phyloP scores from a whole-genome alignment of 2,113 vertebrate genomes.

The Gallinago jamesoni region DNA sequence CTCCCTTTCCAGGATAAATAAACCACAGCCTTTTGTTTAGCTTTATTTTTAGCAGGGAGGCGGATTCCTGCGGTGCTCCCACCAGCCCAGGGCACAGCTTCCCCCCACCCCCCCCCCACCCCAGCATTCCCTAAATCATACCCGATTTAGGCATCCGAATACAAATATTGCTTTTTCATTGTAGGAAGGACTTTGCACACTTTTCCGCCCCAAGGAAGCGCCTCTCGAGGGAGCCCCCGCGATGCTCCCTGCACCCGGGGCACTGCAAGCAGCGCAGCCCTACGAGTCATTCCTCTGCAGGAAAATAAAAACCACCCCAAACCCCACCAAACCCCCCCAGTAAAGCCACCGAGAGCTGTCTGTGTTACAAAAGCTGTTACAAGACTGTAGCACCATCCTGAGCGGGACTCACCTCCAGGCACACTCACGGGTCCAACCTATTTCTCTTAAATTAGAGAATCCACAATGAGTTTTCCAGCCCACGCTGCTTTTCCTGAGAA shows the following conservation, averaged over 20 bases:
- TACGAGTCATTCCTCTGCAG: background rate
- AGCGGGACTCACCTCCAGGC: background rate
- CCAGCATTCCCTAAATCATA: accelerated
- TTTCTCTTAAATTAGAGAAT: too few relatives aligned
- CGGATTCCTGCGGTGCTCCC: background rate
- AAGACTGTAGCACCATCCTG: background rate
- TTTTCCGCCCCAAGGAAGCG: background rate
- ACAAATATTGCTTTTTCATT: background rate
- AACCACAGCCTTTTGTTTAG: too few relatives aligned
- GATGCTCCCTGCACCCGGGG: accelerated
- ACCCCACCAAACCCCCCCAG: background rate
- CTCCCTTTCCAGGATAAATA: conserved; percentile 26
- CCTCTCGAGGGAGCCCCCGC: background rate
- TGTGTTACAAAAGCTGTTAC: background rate
- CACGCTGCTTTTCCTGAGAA: background rate
- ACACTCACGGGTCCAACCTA: background rate
- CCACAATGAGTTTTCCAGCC: accelerated
- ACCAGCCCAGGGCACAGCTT: background rate
- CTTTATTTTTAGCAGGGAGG: background rate
- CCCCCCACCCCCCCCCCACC: background rate
- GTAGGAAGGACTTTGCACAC: background rate
- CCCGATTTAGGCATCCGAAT: background rate
- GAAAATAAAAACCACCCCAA: background rate
- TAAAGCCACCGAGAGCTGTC: background rate
- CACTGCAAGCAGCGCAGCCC: background rate